phyloP scores from a whole-genome alignment of 2,113 vertebrate genomes.

The Scolopax mira region DNA sequence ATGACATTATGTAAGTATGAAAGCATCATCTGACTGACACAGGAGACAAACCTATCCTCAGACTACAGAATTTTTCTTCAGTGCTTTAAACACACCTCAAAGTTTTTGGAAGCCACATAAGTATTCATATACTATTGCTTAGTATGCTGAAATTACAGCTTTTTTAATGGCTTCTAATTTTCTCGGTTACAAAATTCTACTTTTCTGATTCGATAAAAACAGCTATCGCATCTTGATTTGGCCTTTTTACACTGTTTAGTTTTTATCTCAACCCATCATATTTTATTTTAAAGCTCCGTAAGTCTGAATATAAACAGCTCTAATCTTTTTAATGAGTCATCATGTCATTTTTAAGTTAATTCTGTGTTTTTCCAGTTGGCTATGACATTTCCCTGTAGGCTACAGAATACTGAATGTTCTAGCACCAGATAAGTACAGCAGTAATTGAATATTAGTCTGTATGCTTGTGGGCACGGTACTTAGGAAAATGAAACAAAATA shows the following conservation, averaged over 20 bases:
- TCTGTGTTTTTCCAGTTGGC: neutral
- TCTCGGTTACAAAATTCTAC: neutral
- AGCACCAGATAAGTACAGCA: neutral
- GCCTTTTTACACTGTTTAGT: neutral
- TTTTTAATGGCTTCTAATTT: neutral
- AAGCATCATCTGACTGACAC: neutral
- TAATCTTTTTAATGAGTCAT: constrained; percentile 8
- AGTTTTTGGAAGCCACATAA: neutral
- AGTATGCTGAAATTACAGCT: neutral
- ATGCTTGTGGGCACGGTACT: neutral
- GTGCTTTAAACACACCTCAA: neutral
- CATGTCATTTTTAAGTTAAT: neutral
- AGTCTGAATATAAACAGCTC: neutral
- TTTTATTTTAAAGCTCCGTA: neutral
- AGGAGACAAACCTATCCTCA: neutral
- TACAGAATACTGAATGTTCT: neutral
- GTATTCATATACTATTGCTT: neutral
- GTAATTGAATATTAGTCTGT: neutral
- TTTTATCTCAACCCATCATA: neutral
- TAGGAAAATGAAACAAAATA: neutral
- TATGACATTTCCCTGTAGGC: neutral
- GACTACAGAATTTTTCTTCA: neutral
- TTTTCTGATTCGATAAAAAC: neutral
- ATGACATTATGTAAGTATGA: neutral
- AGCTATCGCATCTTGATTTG: neutral